Evolutionary conservation across 2,797 vertebrate genomes (phyloP), one percentile per base, ranked within the genome.

Genomic region (Clarias pachynema): DNA sequence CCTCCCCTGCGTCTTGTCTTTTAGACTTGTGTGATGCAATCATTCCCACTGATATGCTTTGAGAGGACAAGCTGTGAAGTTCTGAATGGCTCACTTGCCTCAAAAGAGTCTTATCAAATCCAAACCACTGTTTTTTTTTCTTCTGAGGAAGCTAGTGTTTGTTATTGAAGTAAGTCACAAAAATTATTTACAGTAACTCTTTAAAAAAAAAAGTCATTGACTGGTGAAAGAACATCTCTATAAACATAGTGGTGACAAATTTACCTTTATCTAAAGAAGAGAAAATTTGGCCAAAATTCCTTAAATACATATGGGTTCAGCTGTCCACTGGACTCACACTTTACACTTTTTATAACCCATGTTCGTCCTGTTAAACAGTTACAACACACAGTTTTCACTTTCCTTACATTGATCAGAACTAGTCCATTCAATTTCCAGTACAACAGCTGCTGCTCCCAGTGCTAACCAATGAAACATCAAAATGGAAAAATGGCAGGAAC

Each of bases 1-100:
- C 86, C 88, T 89, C 88, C 86, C 74, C 68, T 87, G 80, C 81
- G 75, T 79, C 85, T 85, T 74, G 72, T 88, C 87, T 85, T 75
- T 65, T 49, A 85, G 40, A 79, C 85, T 85, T 31, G 40, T 79
- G 40, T 79, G 69, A 88, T 87, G 85, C 60, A 84, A 79, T 84
- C 65, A 83, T 88, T 87, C 80, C 86, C 84, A 85, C 74, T 78
- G 84, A 83, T 81, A 72, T 56, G 59, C 86, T 79, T 69, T 63
- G 74, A 75, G 79, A 87, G 75, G 81, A 80, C 87, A 70, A 78
- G 79, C 79, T 85, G 85, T 79, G 81, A 79, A 83, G 85, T 83
- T 73, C 85, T 79, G 75, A 86, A 79, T 83, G 57, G 75, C 81
- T 86, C 66, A 73, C 81, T 72, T 63, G 66, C 81, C 31, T 83